phyloP scores from a whole-genome alignment of 2,888 invertebrate species.

The Chesias legatella region DNA sequence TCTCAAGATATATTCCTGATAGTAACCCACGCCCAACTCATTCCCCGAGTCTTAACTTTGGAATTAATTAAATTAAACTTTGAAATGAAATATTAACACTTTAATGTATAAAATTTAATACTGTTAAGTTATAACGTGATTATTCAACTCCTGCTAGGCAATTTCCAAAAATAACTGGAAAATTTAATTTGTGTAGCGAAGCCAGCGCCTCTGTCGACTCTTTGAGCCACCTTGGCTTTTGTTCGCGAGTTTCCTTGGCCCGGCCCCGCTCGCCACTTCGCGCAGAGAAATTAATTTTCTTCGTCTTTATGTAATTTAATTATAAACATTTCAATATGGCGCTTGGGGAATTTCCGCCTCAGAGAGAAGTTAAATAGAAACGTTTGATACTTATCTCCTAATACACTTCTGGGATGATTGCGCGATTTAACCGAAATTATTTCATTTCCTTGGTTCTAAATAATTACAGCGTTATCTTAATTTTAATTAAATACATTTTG shows the following conservation, averaged over 20 bases:
- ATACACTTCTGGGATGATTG: constrained; percentile 77
- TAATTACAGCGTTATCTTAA: constrained; percentile 25
- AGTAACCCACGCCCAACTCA: constrained; percentile 35
- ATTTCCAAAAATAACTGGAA: constrained; percentile 77
- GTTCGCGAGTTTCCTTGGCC: constrained; percentile 36
- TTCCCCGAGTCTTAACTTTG: constrained; percentile 60
- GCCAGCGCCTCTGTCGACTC: constrained; percentile 50
- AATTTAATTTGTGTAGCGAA: constrained; percentile 73
- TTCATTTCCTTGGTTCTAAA: constrained; percentile 47
- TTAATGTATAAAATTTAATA: constrained; percentile 80
- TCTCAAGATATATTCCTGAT: constrained; percentile 49
- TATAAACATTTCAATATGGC: constrained; percentile 81
- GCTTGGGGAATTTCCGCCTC: constrained; percentile 75
- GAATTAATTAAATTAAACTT: constrained; percentile 81
- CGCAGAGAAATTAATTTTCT: constrained; percentile 80
- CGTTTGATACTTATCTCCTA: constrained; percentile 80
- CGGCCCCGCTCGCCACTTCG: constrained; percentile 67
- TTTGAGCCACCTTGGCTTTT: constrained; percentile 70
- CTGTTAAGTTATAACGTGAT: constrained; percentile 79
- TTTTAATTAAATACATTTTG: constrained; percentile 16
- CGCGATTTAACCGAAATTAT: constrained; percentile 68
- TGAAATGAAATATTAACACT: constrained; percentile 81
- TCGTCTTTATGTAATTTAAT: constrained; percentile 81
- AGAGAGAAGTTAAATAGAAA: constrained; percentile 78
- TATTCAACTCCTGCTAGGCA: constrained; percentile 72